These are phyloP conservation scores for Sialia sialis DNA, from an alignment of 2,113 vertebrate species.

Conservation along the genomic window DNA sequence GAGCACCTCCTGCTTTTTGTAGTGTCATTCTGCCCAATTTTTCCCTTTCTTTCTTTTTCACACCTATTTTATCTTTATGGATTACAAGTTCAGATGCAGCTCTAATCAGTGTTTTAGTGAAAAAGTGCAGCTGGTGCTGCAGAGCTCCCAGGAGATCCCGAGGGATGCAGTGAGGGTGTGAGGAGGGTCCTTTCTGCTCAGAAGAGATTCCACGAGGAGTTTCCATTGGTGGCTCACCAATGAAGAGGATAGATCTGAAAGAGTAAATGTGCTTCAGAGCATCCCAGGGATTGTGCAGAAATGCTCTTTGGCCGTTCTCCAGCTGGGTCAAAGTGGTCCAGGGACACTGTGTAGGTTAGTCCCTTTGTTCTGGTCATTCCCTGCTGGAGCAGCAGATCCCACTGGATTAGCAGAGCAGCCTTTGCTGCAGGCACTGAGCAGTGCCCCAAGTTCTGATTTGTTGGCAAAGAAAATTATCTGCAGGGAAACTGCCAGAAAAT, in stretches of 20 bases:
- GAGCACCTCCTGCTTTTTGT: neutral
- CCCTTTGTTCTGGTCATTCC: neutral
- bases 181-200: neutral
- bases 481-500: neutral
- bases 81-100: neutral
- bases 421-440: neutral
- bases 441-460: neutral
- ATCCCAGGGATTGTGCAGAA: neutral
- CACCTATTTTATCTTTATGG: neutral
- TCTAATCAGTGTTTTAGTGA: neutral
- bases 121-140: neutral
- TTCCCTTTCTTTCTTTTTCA: neutral
- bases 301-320: neutral
- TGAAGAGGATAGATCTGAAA: neutral
- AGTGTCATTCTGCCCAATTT: neutral
- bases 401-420: neutral
- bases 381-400: neutral
- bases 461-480: neutral
- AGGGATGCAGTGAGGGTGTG: neutral
- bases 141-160: neutral
- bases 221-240: neutral
- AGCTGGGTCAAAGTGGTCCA: neutral
- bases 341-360: neutral
- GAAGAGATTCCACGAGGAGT: neutral
- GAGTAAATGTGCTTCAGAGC: neutral